phyloP scores from a whole-genome alignment of 92 coral and sea anemone genomes.

The Diadumene lineata region DNA sequence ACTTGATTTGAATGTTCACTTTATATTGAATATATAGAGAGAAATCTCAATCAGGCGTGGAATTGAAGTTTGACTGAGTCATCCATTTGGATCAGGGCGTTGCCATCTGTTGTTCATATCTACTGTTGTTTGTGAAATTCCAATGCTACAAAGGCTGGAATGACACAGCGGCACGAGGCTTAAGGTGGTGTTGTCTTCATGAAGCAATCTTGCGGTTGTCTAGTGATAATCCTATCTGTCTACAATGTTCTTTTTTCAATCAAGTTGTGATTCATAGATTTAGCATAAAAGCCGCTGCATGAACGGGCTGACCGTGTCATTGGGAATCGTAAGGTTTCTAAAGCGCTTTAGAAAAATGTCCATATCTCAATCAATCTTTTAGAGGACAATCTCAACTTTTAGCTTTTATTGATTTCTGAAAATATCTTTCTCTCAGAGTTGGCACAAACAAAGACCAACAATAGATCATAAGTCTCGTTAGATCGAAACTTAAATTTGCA shows the following conservation, averaged over 20 bases:
- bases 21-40: conserved; percentile 8
- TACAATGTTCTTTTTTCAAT: background rate
- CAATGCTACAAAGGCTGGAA: conserved; percentile 37
- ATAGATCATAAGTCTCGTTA: no score
- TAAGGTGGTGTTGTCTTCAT: conserved; percentile 4
- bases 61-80: conserved; percentile 29
- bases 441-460: no score
- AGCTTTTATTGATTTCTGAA: no score
- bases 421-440: no score
- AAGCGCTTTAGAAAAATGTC: no score
- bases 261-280: background rate
- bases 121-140: conserved; percentile 37
- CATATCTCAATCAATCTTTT: no score
- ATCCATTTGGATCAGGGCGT: conserved; percentile 33
- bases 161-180: conserved; percentile 20
- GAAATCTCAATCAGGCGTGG: conserved; percentile 16
- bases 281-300: background rate
- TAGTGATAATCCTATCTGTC: conserved; percentile 10
- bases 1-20: background rate
- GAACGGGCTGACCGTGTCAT: no score
- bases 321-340: no score
- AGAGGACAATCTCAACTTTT: no score
- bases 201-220: conserved; percentile 3
- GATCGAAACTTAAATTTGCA: no score
- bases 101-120: conserved; percentile 32